A percentile compares a stretch with the other conserved stretches of the same genome.
phyloP scores from a whole-genome alignment of 1,140 invertebrate species.

The Zelostemma sp. region DNA sequence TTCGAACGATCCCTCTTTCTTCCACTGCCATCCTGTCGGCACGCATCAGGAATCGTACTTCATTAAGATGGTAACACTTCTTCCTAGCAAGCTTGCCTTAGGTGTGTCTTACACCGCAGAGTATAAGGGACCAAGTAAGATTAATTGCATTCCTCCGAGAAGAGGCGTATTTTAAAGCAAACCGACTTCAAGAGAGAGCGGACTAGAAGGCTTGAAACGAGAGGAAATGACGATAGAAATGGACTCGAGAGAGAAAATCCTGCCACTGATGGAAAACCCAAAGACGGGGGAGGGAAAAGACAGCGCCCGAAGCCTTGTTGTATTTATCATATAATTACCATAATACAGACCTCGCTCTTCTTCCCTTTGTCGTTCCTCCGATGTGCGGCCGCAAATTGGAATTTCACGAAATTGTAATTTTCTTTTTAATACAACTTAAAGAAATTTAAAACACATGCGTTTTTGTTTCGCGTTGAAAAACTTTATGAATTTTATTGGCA shows the following conservation, averaged over 20 bases:
- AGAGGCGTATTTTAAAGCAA: slow-evolving; percentile 68
- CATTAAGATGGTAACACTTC: slow-evolving; percentile 70
- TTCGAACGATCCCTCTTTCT: slow-evolving; percentile 33
- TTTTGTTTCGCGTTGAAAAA: slow-evolving; percentile 7
- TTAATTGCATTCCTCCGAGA: slow-evolving; percentile 69
- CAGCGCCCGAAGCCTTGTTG: slow-evolving; percentile 65
- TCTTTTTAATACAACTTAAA: slow-evolving; percentile 31
- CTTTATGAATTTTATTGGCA: too few relatives aligned
- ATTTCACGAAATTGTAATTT: slow-evolving; percentile 60
- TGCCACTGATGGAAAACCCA: slow-evolving; percentile 60
- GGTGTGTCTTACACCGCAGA: slow-evolving; percentile 44
- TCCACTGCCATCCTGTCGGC: slow-evolving; percentile 40
- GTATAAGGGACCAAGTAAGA: slow-evolving; percentile 61
- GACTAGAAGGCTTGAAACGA: slow-evolving; percentile 36
- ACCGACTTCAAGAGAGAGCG: slow-evolving; percentile 48
- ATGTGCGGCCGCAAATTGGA: slow-evolving; percentile 66
- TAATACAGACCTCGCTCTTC: slow-evolving; percentile 65
- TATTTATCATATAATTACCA: slow-evolving; percentile 72
- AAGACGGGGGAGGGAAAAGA: slow-evolving; percentile 55
- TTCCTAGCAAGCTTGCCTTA: slow-evolving; percentile 50
- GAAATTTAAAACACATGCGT: neutral
- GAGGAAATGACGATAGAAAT: slow-evolving; percentile 47
- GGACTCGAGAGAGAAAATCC: slow-evolving; percentile 56
- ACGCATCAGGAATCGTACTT: slow-evolving; percentile 69
- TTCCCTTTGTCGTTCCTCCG: slow-evolving; percentile 45